Percentiles rank a stretch among this genome's conserved stretches.
phyloP scores from a whole-genome alignment of 2,888 invertebrate genomes.

The Xestobium rufovillosum region DNA sequence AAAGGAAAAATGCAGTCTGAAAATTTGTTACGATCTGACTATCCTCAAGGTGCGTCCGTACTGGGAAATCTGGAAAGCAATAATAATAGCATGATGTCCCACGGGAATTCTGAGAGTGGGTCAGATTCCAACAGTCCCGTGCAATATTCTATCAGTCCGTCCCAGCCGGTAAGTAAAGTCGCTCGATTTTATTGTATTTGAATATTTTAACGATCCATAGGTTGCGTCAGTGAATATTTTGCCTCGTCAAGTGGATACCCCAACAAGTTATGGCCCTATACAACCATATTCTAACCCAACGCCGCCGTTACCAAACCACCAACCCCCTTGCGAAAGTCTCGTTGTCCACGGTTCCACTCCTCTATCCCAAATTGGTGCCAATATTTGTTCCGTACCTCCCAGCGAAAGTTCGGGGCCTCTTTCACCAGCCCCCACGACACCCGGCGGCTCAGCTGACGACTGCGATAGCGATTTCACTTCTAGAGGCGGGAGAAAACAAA shows the following conservation, averaged over 20 bases:
- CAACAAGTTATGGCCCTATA: constrained; percentile 33
- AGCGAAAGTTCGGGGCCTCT: constrained; percentile 48
- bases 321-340: constrained; percentile 35
- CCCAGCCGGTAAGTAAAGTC: constrained; percentile 35
- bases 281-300: constrained; percentile 33
- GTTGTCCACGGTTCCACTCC: constrained; percentile 81
- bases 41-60: constrained; percentile 52
- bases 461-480: constrained; percentile 46
- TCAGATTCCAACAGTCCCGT: constrained; percentile 46
- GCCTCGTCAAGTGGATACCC: constrained; percentile 32
- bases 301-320: constrained; percentile 29
- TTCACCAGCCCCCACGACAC: constrained; percentile 55
- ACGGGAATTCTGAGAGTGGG: constrained; percentile 41
- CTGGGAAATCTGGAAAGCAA: constrained; percentile 41
- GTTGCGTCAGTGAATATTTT: background rate
- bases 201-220: background rate
- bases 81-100: constrained; percentile 44
- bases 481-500: constrained; percentile 52
- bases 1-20: constrained; percentile 89
- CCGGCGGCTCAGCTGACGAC: constrained; percentile 52
- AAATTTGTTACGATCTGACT: constrained; percentile 73
- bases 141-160: constrained; percentile 42
- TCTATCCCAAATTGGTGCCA: constrained; percentile 77
- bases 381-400: constrained; percentile 53
- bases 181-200: background rate